Evolutionary conservation across 2,797 vertebrate species (phyloP).

Genomic region (Pelodytes ibericus): DNA sequence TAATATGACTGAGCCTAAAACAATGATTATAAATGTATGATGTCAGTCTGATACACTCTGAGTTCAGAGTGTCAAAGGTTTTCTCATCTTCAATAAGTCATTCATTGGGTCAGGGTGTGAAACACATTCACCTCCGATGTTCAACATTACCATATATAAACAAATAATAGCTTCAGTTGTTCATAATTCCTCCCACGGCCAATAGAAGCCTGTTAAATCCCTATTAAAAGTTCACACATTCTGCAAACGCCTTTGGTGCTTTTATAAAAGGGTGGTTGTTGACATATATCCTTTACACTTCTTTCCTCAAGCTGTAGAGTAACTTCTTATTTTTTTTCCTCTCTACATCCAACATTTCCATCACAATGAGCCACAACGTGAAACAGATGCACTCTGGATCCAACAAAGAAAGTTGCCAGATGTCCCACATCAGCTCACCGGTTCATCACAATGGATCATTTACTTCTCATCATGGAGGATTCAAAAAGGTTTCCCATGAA

Average conservation of each 20-base stretch:
- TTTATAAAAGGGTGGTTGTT: slow-evolving; percentile 29
- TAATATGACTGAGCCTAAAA: background rate
- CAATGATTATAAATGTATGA: background rate
- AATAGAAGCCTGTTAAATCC: slow-evolving; percentile 10
- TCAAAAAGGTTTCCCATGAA: slow-evolving; percentile 7
- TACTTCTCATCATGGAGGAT: slow-evolving; percentile 12
- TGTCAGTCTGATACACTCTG: background rate
- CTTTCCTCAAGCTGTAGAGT: background rate
- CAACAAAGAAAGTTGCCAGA: slow-evolving; percentile 20
- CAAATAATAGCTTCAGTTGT: background rate
- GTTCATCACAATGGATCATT: background rate
- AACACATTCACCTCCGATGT: background rate
- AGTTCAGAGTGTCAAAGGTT: background rate
- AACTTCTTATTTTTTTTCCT: background rate
- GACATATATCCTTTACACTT: slow-evolving; percentile 7
- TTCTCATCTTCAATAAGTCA: background rate
- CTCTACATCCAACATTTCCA: background rate
- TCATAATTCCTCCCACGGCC: slow-evolving; percentile 3
- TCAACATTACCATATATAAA: background rate
- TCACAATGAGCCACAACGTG: slow-evolving; percentile 15
- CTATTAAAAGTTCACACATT: slow-evolving; percentile 14
- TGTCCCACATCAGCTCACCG: background rate
- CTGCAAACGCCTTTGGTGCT: slow-evolving; percentile 11
- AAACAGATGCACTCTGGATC: slow-evolving; percentile 28
- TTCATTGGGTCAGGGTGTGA: slow-evolving; percentile 13